Base-by-base conservation (phyloP, 2,113 vertebrate species). In the Columbina picui region DNA sequence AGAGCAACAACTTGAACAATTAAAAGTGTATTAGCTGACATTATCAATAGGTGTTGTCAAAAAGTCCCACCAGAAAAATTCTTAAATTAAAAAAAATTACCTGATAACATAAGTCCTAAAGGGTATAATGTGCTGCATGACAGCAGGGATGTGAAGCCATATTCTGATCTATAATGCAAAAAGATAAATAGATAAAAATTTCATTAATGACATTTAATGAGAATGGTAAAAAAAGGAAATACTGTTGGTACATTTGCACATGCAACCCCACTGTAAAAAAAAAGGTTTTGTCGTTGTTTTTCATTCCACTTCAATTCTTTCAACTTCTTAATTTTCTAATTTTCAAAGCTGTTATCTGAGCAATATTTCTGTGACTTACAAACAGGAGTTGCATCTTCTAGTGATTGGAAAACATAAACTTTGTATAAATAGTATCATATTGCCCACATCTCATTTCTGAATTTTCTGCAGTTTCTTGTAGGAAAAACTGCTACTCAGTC, bases 81-180 rank as follows among this genome's bases (percentile, higher is more conserved):
- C 41, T 93, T 88, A 70, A 89, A 89, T 93, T 63, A 67, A 87
- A 94, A 84, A 93, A 84, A 93, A 94, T 98, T 97, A 99, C 99
- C 99, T 99, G 98, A 99, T 99, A 92, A 99, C 99, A 2, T 99
- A 99, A 45, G 99, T 99, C 97, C 99, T 99, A 98, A 99, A 99
- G 63, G 99, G 99, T 94, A 99, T 99, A 98, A 99, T 99, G 97
- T 99, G 99, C 98, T 99, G 99, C 99, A 99, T 99, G 96, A 99
- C 99, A 83, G 99, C 99, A 91, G 99, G 99, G 95, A 99, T 99
- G 98, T 99, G 99, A 92, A 99, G 97, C 99, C 99, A 99, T 98
- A 99, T 99, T 97, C 99, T 98, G 98, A 99, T 99, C 99, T 99
- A 98, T 47, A 97, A 95, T 87, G 71, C 77, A 96, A 87, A 98